Conservation (phyloP, 1,140 invertebrate genomes). For the Dufourea novaeangliae region DNA sequence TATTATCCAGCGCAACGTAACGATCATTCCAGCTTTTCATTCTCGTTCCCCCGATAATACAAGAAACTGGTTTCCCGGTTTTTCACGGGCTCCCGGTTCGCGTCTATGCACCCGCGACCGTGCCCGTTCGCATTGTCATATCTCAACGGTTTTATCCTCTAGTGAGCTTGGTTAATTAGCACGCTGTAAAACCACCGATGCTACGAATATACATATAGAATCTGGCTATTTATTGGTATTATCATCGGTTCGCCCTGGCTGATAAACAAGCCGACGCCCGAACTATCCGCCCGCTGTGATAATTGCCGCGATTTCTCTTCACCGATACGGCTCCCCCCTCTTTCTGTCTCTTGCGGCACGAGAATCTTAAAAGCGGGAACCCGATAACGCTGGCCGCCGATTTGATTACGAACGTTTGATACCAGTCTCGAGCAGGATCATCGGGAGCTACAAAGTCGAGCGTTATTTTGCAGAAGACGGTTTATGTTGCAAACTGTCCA, state of each 20-base stretch:
- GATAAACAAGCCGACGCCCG: slow-evolving; percentile 15
- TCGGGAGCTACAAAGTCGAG: slow-evolving; percentile 20
- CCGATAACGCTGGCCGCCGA: slow-evolving; percentile 22
- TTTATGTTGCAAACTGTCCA: no score
- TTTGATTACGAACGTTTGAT: slow-evolving; percentile 34
- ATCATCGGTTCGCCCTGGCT: not conserved
- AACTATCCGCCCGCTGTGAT: slow-evolving; percentile 15
- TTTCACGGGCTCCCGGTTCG: slow-evolving; percentile 1
- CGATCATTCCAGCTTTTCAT: no score
- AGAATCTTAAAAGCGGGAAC: not conserved
- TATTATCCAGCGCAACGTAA: slow-evolving; percentile 6
- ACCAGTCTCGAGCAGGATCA: slow-evolving; percentile 16
- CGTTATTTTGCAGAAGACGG: no score
- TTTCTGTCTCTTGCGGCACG: not conserved
- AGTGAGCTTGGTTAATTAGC: slow-evolving; percentile 58
- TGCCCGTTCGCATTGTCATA: slow-evolving; percentile 18
- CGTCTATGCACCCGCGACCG: not conserved
- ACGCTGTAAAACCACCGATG: slow-evolving; percentile 38
- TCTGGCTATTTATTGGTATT: slow-evolving; percentile 9
- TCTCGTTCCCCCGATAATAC: not conserved
- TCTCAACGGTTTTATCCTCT: slow-evolving; percentile 24
- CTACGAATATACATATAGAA: slow-evolving; percentile 31
- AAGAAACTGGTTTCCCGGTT: slow-evolving; percentile 20
- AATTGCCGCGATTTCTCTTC: slow-evolving; percentile 7
- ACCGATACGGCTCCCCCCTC: not conserved